Evolutionary conservation across 2,797 vertebrate genomes (phyloP), one percentile per base, ranked within the genome.

Genomic region (Enteromius thamalakanensis): DNA sequence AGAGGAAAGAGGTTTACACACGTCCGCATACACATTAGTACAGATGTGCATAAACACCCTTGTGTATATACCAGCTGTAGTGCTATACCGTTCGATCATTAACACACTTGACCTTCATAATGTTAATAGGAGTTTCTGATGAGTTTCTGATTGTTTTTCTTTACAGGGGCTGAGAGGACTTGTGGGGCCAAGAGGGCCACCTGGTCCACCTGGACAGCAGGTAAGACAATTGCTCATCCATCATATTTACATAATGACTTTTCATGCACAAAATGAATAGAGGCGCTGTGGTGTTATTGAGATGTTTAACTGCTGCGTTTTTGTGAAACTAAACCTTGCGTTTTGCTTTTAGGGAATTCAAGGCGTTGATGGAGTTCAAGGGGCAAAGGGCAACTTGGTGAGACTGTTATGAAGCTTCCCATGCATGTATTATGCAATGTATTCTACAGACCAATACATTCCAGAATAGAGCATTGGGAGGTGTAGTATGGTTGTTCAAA

Each of bases 321-420:
- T n/a, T 69, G 45, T 65, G 6, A 51, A 64, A 42, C 3, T 9
- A 29, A 29, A 58, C 4, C 6, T 84, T 80, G 12, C 47, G 9
- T 74, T 71, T 71, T 87, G 86, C 69, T 79, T 3, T 0, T 87
- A 97, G 97, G 97, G 97, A 49, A 87, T 95, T 67, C 65, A 7
- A 17, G 97, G 97, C 75, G 91, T 92, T 26, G 96, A 97, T 11
- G 97, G 97, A 23, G 88, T 91, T 1, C 95, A 95, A 29, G 97
- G 97, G 0, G 88, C 92, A 86, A 98, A 98, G 91, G 97, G 97
- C 88, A 97, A 97, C 26, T 86, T 86, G 95, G 97, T 97, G 89
- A 89, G 93, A 93, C 58, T 17, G 10, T 7, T 19, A 23, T 42
- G 17, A 51, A 26, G 15, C 42, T 58, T 19, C 67, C 40, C 17